phyloP scores from a whole-genome alignment of 2,888 invertebrate species.

The Drosophila prostipennis region DNA sequence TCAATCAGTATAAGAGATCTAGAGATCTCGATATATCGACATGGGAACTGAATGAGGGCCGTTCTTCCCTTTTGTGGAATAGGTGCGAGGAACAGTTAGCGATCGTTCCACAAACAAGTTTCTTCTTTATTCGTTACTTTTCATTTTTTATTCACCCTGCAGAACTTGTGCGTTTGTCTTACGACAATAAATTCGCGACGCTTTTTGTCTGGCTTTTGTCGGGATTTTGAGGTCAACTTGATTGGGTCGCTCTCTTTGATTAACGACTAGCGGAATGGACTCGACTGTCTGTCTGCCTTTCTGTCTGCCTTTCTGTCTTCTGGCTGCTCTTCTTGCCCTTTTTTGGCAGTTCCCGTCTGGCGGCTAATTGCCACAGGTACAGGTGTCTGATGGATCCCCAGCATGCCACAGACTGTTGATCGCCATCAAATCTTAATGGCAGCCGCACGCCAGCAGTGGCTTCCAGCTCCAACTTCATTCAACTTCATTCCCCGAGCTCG shows the following conservation, averaged over 20 bases:
- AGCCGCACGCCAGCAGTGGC: conserved; percentile 52
- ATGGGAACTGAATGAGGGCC: conserved; percentile 23
- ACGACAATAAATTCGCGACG: conserved; percentile 54
- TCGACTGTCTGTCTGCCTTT: conserved; percentile 2
- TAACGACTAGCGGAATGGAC: conserved; percentile 48
- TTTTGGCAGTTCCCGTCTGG: conserved; percentile 39
- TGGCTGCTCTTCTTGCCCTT: conserved; percentile 1
- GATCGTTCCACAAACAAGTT: conserved; percentile 35
- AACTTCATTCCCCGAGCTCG: conserved; percentile 33
- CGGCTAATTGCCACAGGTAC: conserved; percentile 61
- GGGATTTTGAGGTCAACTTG: conserved; percentile 61
- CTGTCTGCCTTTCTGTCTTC: conserved; percentile 5
- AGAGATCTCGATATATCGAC: neutral
- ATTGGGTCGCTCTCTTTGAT: conserved; percentile 53
- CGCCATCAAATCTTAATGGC: conserved; percentile 60
- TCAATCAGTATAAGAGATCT: conserved; percentile 52
- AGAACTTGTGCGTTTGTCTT: conserved; percentile 48
- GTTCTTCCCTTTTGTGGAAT: conserved; percentile 25
- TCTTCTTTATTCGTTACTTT: conserved; percentile 9
- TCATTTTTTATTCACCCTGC: conserved; percentile 27
- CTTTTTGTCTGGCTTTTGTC: conserved; percentile 53
- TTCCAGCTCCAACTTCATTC: conserved; percentile 1
- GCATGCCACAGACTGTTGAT: conserved; percentile 38
- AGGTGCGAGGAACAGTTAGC: conserved; percentile 48
- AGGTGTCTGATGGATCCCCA: conserved; percentile 53